Conservation (phyloP, 2,888 invertebrate species). For the Pammene fasciana region DNA sequence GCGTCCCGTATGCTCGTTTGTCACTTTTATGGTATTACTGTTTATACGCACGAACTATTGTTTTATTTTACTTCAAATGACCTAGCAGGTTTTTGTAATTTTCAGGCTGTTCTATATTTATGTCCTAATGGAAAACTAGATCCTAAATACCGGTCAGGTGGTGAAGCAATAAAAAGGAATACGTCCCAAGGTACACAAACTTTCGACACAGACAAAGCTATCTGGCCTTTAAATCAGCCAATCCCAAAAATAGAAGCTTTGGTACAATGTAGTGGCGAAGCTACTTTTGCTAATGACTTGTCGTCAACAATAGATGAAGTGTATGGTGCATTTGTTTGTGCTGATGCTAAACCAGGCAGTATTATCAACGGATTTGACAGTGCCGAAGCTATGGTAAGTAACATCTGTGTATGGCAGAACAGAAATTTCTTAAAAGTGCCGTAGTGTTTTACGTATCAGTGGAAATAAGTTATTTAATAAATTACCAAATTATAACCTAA, state of each 20-base stretch:
- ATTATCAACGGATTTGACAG: constrained; percentile 76
- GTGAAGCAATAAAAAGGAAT: constrained; percentile 62
- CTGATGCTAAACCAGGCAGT: constrained; percentile 51
- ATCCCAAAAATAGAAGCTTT: constrained; percentile 82
- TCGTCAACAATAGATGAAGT: constrained; percentile 76
- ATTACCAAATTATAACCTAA: no score
- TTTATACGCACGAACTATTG: no score
- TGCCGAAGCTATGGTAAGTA: constrained; percentile 65
- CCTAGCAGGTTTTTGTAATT: background rate
- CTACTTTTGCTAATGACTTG: constrained; percentile 84
- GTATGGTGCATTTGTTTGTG: constrained; percentile 85
- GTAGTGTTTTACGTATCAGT: no score
- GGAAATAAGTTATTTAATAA: no score
- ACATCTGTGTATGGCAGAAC: background rate
- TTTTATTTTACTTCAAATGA: background rate
- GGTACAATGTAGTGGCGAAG: constrained; percentile 81
- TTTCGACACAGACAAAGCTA: constrained; percentile 82
- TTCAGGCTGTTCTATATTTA: constrained; percentile 65
- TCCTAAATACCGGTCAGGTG: constrained; percentile 76
- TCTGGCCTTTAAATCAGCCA: constrained; percentile 86
- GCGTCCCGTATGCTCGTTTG: no score
- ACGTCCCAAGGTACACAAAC: constrained; percentile 84
- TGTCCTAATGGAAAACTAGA: constrained; percentile 67
- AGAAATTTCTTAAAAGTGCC: no score
- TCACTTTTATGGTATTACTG: no score